phyloP scores from a whole-genome alignment of 2,113 vertebrate genomes.

The Shinisaurus crocodilurus region DNA sequence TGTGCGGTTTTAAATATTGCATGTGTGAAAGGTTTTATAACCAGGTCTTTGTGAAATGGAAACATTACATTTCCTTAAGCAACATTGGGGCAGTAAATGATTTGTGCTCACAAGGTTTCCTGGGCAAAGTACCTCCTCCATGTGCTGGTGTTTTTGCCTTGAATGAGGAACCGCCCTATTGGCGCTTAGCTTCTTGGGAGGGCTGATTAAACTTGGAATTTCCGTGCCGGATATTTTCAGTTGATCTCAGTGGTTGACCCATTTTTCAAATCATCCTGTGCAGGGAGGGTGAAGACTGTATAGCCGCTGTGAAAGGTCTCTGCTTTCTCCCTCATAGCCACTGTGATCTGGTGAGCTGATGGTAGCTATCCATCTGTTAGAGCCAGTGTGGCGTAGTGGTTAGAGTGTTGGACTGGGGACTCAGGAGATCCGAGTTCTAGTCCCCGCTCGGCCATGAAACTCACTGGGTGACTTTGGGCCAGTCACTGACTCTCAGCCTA shows the following conservation, averaged over 20 bases:
- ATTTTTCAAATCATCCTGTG: no score
- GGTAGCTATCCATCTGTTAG: constrained; percentile 20
- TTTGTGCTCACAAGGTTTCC: no score
- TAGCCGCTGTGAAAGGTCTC: not conserved
- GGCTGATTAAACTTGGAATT: constrained; percentile 16
- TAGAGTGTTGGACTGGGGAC: no score
- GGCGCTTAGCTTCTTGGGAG: constrained; percentile 31
- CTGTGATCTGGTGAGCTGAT: no score
- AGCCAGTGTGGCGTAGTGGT: no score
- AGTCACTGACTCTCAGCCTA: no score
- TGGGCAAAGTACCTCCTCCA: not conserved
- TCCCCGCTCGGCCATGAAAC: no score
- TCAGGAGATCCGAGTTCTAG: no score
- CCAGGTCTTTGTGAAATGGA: constrained; percentile 65
- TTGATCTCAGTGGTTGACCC: constrained; percentile 47
- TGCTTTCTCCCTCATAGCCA: not conserved
- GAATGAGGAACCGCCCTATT: constrained; percentile 17
- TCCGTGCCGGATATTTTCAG: constrained; percentile 40
- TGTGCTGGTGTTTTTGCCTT: constrained; percentile 11
- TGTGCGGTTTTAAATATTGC: constrained; percentile 69
- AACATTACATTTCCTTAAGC: constrained; percentile 64
- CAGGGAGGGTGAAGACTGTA: fast-evolving
- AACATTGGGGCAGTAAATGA: constrained; percentile 55
- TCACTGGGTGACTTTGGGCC: no score
- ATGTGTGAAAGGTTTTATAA: constrained; percentile 68